Percentiles rank a stretch among this genome's conserved stretches.
phyloP scores from a whole-genome alignment of 1,140 invertebrate species.

The Harpegnathos saltator region DNA sequence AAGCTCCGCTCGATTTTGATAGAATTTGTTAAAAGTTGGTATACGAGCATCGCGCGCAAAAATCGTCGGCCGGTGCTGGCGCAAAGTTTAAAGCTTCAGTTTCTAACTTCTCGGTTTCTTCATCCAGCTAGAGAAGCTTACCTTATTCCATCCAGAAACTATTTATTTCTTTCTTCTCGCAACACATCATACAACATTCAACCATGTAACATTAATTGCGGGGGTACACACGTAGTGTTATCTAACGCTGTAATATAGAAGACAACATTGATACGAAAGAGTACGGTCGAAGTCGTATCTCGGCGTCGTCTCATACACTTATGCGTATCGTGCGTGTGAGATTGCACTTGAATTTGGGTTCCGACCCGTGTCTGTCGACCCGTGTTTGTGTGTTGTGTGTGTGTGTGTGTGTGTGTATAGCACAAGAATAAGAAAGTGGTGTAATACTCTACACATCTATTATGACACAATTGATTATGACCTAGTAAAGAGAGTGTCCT shows the following conservation, averaged over 20 bases:
- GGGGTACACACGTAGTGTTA: background rate
- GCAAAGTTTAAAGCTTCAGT: conserved; percentile 26
- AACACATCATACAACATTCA: no score
- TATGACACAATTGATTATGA: conserved; percentile 38
- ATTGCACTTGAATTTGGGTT: background rate
- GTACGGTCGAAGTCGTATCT: background rate
- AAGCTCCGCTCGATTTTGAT: conserved; percentile 41
- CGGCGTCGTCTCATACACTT: background rate
- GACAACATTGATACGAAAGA: background rate
- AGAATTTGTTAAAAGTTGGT: conserved; percentile 56
- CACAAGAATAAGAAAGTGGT: background rate
- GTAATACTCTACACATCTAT: conserved; percentile 26
- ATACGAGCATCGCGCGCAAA: conserved; percentile 36
- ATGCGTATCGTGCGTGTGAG: background rate
- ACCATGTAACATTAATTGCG: conserved; percentile 29
- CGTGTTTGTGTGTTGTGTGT: no score
- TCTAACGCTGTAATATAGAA: background rate
- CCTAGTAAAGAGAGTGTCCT: background rate
- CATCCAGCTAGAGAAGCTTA: conserved; percentile 38
- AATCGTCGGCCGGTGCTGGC: conserved; percentile 17
- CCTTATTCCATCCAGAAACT: conserved; percentile 4
- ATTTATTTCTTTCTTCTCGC: conserved; percentile 30
- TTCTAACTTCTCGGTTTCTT: conserved; percentile 44
- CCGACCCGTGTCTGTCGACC: no score
- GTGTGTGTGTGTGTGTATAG: no score